Evolutionary conservation across 2,888 invertebrate species (phyloP).

Genomic region (Parnassius glacialis): DNA sequence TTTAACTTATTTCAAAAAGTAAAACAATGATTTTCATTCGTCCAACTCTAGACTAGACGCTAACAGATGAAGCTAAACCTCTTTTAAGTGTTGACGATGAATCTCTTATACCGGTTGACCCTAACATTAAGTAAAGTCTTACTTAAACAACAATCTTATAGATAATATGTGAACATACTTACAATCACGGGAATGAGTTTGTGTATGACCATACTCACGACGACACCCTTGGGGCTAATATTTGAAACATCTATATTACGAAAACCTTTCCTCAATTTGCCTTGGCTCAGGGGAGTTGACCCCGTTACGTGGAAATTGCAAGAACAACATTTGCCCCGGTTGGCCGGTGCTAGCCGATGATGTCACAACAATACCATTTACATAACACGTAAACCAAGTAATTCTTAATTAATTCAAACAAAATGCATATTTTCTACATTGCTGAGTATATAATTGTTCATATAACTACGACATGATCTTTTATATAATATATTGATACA

Average conservation of each 20-base stretch:
- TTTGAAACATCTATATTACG: constrained; percentile 47
- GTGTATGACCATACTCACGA: background rate
- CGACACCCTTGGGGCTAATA: constrained; percentile 20
- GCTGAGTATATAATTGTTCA: background rate
- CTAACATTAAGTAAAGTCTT: too few species aligned
- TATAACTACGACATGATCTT: background rate
- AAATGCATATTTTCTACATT: constrained; percentile 13
- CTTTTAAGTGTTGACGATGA: too few species aligned
- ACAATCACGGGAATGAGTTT: too few species aligned
- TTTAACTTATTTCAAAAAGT: too few species aligned
- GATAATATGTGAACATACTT: too few species aligned
- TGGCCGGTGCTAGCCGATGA: constrained; percentile 41
- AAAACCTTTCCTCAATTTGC: constrained; percentile 59
- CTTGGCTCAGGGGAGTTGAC: constrained; percentile 48
- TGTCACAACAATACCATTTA: constrained; percentile 43
- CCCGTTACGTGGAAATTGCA: constrained; percentile 55
- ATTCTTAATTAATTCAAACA: constrained; percentile 17
- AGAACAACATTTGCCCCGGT: constrained; percentile 51
- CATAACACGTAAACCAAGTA: constrained; percentile 32
- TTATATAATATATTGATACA: too few species aligned
- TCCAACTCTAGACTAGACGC: too few species aligned
- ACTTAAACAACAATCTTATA: too few species aligned
- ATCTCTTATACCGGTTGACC: too few species aligned
- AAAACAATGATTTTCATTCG: too few species aligned
- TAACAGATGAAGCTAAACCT: too few species aligned